These are phyloP conservation scores for Archaeoteleia sp. DNA, from an alignment of 2,888 invertebrate species.

Conservation along the genomic window DNA sequence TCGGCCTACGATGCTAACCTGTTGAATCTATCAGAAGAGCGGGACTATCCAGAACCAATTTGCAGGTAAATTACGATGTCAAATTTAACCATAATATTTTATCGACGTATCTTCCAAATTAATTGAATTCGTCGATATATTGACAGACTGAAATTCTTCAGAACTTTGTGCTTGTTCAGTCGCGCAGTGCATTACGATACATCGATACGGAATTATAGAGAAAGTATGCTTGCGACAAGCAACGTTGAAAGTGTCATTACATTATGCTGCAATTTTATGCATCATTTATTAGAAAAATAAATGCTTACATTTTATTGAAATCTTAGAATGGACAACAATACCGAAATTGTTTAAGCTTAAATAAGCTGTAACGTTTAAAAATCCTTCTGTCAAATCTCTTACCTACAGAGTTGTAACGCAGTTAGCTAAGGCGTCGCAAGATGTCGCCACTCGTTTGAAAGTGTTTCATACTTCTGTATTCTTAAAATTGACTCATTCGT, in stretches of 20 bases:
- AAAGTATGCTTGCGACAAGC: neutral
- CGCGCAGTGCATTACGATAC: neutral
- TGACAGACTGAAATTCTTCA: neutral
- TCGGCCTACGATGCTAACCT: conserved; percentile 69
- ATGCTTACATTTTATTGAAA: too few species aligned
- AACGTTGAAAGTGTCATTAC: too few species aligned
- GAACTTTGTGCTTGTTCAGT: neutral
- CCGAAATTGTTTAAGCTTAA: too few species aligned
- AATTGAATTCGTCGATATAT: neutral
- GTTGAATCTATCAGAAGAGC: conserved; percentile 65
- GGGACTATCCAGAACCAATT: conserved; percentile 69
- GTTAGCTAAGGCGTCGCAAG: conserved; percentile 36
- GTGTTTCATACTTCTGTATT: neutral
- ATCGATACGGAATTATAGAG: neutral
- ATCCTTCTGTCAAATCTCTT: too few species aligned
- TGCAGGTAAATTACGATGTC: conserved; percentile 61
- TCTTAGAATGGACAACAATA: too few species aligned
- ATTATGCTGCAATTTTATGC: too few species aligned
- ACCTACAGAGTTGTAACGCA: conserved; percentile 27
- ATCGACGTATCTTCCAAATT: conserved; percentile 6
- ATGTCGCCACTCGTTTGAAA: conserved; percentile 40
- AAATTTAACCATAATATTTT: conserved; percentile 19
- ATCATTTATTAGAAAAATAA: too few species aligned
- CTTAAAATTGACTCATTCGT: too few species aligned
- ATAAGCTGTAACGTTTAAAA: too few species aligned